Base-by-base conservation (phyloP, 2,113 vertebrate genomes). In the Thunnus maccoyii region DNA sequence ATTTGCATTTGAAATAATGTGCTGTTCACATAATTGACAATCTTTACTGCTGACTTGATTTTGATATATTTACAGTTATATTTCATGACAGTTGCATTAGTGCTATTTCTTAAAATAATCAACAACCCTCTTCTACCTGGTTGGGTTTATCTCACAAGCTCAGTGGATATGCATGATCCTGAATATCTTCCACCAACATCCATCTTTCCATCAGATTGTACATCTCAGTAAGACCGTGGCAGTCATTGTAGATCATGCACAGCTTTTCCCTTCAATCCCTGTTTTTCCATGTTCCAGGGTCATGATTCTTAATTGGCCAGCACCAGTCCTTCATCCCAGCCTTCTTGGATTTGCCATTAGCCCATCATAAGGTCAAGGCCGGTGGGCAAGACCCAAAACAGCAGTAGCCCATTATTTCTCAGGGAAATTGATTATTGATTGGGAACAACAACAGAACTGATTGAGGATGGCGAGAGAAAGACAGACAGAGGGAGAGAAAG, bases 341-440 rank as follows among this genome's bases (percentile, higher is more conserved):
- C 89, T 79, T 64, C 69, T 74, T 81, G 83, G 52, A 77, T 89
- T 88, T 83, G 70, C 65, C 75, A 67, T 89, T 71, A 88, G 76
- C 65, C 50, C 81, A 69, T 83, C 84, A 86, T 74, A 71, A 77
- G 87, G 78, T 85, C 85, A 88, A 80, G 87, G 85, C 84, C 87
- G 71, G 66, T 55, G 44, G 72, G 72, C 76, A 55, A 75, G 67
- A 80, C 58, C 79, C 77, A 83, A 88, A 90, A 86, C 55, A 68
- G 71, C 58, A 62, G 44, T 13, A 51, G 67, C 27, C 80, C 72
- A 89, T 87, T 89, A 89, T 87, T 86, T 85, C 78, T 82, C 66
- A 84, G 76, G 78, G 87, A 91, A 90, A 92, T 91, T 90, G 90
- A 91, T 93, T 92, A 93, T 91, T 93, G 89, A 94, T 90, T 86